Percentiles rank a stretch among this genome's conserved stretches.
Evolutionary conservation across 2,888 invertebrate species (phyloP).

Genomic region (Rapana venosa): DNA sequence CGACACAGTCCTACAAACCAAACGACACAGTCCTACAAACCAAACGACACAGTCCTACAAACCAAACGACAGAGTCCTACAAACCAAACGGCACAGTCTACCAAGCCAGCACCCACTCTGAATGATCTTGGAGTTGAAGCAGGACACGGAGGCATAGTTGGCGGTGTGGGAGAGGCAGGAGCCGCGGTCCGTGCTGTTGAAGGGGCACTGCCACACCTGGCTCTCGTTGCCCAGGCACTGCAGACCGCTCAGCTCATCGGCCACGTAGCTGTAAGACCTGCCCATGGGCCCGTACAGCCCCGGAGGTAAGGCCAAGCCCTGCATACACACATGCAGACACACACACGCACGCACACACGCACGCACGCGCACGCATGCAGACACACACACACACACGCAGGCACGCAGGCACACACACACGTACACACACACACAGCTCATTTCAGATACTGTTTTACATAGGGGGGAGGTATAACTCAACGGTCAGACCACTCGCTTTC

Average conservation of each 20-base stretch:
- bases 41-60: too few relatives aligned
- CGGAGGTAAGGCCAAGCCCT: conserved; percentile 56
- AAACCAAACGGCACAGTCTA: too few relatives aligned
- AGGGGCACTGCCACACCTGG: conserved; percentile 58
- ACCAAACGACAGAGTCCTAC: too few relatives aligned
- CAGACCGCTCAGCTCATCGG: conserved; percentile 38
- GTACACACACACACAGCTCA: not conserved
- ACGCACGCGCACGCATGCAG: not conserved
- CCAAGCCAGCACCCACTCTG: not conserved
- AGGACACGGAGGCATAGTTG: conserved; percentile 61
- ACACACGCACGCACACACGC: not conserved
- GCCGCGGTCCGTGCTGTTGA: conserved; percentile 42
- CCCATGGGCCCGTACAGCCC: conserved; percentile 55
- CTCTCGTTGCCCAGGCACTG: conserved; percentile 58
- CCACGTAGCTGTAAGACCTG: not conserved
- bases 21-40: too few relatives aligned
- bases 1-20: too few relatives aligned
- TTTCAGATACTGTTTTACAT: too few relatives aligned
- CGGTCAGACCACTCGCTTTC: too few relatives aligned
- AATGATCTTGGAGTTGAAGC: conserved; percentile 51
- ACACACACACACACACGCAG: not conserved
- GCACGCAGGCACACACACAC: not conserved
- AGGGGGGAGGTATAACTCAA: too few relatives aligned
- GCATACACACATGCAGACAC: not conserved
- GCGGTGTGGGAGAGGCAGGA: conserved; percentile 53